These are phyloP conservation scores for Drosophila eohydei DNA, from an alignment of 2,888 invertebrate genomes.

Conservation along the genomic window DNA sequence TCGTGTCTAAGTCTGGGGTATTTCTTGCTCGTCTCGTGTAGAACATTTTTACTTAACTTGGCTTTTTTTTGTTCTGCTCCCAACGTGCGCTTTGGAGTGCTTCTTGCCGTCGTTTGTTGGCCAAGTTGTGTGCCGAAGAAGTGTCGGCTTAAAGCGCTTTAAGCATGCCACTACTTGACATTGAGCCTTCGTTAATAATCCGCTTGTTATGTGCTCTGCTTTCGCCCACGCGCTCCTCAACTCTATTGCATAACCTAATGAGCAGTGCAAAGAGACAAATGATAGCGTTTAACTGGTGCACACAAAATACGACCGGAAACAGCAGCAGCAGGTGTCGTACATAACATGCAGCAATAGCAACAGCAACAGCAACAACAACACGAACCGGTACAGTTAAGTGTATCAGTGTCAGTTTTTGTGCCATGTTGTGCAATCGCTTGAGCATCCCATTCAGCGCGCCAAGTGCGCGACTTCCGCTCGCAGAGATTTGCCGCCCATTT, in stretches of 20 bases:
- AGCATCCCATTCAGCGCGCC: conserved; percentile 48
- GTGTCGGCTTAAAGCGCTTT: conserved; percentile 46
- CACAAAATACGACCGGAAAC: conserved; percentile 48
- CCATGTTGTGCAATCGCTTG: conserved; percentile 72
- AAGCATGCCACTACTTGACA: conserved; percentile 62
- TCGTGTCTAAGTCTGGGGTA: neutral
- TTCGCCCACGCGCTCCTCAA: neutral
- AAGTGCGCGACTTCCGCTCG: conserved; percentile 59
- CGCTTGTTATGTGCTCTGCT: conserved; percentile 36
- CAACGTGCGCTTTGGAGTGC: conserved; percentile 13
- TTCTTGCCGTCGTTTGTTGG: conserved; percentile 15
- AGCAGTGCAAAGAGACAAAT: conserved; percentile 54
- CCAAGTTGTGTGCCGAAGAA: conserved; percentile 18
- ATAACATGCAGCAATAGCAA: conserved; percentile 22
- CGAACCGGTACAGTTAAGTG: conserved; percentile 35
- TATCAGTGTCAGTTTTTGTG: conserved; percentile 55
- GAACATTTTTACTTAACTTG: neutral
- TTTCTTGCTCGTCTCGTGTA: neutral
- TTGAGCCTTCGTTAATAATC: conserved; percentile 67
- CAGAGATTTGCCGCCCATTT: conserved; percentile 33
- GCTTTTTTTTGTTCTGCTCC: conserved; percentile 4
- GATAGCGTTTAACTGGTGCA: conserved; percentile 54
- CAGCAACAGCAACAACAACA: conserved; percentile 31
- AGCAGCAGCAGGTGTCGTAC: conserved; percentile 43
- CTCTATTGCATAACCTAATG: conserved; percentile 72